Base-by-base conservation (phyloP, 2,888 invertebrate genomes). In the Caenorhabditis panamensis region DNA sequence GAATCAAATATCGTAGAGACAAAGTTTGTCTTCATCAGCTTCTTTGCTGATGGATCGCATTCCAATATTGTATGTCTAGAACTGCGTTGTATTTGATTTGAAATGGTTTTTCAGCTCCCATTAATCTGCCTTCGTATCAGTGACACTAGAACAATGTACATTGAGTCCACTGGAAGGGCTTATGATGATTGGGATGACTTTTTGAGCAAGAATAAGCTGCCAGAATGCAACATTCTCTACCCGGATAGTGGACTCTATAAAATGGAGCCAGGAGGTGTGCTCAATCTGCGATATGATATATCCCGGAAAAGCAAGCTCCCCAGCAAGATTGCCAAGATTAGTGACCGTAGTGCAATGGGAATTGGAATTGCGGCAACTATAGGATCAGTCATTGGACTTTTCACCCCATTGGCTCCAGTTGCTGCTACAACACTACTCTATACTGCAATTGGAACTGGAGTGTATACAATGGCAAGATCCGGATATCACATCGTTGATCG, bases 121-220 rank as follows among this genome's bases (percentile, higher is more conserved):
- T 47, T 82, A 0, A 59, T 82, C 22, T 73, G 73, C 47, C 51
- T 82, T 11, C 71, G 68, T 44, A 79, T 79, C 28, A 73, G 28
- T 51, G 68, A 78, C 16, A 44, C 58, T 16, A 67, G 58, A 44
- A 67, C 26, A 0, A 79, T 82, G 53, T 82, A 71, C 44, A 66
- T 82, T 4, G 78, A 82, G 47, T 75, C 78, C 2, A 71, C 63
- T 16, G 82, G 82, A 22, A 36, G 82, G 41, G 75, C 79, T n/a
- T 82, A 82, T 61, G 82, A 78, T 28, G 75, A 67, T 37, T 82
- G 82, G 82, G 69, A 79, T 37, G 82, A 82, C n/a, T 82, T 82
- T 61, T 20, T 82, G 20, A 71, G 63, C 58, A 79, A 69, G 36
- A 82, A 82, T 28, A 79, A 82, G 13, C 58, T 82, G 4, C 82